These are phyloP conservation scores for Xiphophorus birchmanni DNA, from an alignment of 2,797 vertebrate species.

Conservation along the genomic window DNA sequence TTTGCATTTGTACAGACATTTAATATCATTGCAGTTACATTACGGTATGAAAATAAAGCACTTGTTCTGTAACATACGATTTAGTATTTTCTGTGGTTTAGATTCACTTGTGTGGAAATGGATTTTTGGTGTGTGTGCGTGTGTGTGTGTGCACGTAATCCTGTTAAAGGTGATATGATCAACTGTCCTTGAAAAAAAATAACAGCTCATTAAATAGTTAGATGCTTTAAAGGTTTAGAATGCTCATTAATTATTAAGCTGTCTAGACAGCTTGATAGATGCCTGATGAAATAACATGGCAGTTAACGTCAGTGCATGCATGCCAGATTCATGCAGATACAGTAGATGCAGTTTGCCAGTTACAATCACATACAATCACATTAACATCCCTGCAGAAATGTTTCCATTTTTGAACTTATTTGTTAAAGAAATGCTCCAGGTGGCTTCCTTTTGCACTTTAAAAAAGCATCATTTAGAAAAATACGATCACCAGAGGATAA, in stretches of 20 bases:
- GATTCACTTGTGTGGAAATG: constrained; percentile 2
- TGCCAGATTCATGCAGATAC: constrained; percentile 23
- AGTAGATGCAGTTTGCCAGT: constrained; percentile 1
- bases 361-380: background rate
- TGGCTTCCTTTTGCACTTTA: background rate
- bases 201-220: constrained; percentile 74
- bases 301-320: constrained; percentile 53
- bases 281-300: constrained; percentile 66
- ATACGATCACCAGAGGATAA: background rate
- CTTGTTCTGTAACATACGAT: constrained; percentile 84
- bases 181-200: constrained; percentile 45
- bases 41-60: constrained; percentile 98
- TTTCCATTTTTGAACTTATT: background rate
- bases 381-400: background rate
- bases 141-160: background rate
- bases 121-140: background rate
- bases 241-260: constrained; percentile 73
- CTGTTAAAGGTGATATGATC: constrained; percentile 6
- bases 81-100: constrained; percentile 12
- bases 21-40: constrained; percentile 95
- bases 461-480: background rate
- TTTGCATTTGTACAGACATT: constrained; percentile 98
- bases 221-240: constrained; percentile 69
- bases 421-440: background rate
- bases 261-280: constrained; percentile 76